phyloP scores from a whole-genome alignment of 30 jellyfish, hydroid and myxozoan species.

The Catostylus mosaicus region DNA sequence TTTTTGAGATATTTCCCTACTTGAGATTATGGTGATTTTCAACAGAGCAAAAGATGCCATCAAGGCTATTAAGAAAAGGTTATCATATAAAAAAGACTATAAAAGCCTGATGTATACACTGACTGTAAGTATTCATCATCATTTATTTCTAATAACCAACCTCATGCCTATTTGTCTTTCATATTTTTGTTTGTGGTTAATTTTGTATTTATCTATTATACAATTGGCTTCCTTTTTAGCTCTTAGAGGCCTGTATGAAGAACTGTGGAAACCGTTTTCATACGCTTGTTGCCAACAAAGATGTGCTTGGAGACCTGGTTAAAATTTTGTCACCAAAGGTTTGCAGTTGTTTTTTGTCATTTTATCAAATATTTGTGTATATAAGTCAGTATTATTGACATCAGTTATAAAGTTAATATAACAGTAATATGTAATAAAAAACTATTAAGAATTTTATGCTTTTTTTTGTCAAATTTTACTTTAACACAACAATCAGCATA shows the following conservation, averaged over 20 bases:
- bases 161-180: too few relatives aligned
- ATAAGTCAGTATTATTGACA: too few relatives aligned
- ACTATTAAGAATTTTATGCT: too few relatives aligned
- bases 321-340: constrained; percentile 63
- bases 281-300: constrained; percentile 73
- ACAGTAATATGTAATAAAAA: too few relatives aligned
- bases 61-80: constrained; percentile 89
- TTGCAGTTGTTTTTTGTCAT: neutral
- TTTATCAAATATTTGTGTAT: too few relatives aligned
- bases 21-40: neutral
- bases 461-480: too few relatives aligned
- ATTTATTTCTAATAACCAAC: too few relatives aligned
- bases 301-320: constrained; percentile 79
- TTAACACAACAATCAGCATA: too few relatives aligned
- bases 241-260: constrained; percentile 88
- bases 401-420: too few relatives aligned
- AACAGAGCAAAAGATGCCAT: constrained; percentile 93
- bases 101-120: constrained; percentile 87
- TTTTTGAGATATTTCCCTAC: too few relatives aligned
- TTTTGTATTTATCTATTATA: too few relatives aligned
- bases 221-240: constrained; percentile 44
- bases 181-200: too few relatives aligned
- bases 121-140: constrained; percentile 79
- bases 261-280: constrained; percentile 96
- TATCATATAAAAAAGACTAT: constrained; percentile 69